Evolutionary conservation across 2,888 invertebrate species (phyloP).

Genomic region (Drosophila vallismaia): DNA sequence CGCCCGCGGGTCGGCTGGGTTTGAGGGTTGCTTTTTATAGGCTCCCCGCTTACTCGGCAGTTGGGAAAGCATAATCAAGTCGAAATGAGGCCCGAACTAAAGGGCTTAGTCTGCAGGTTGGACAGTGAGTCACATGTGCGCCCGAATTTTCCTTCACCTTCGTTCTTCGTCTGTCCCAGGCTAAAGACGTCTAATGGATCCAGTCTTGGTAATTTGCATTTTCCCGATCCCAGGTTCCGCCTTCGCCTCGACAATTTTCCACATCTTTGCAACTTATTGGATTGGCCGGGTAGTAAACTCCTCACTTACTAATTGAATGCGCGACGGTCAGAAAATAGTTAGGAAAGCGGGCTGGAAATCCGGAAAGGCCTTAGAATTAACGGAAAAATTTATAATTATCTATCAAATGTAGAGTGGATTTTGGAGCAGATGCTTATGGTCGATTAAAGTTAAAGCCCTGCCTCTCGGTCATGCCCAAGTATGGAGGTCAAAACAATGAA

Average conservation of each 20-base stretch:
- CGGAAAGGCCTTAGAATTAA: too few relatives aligned
- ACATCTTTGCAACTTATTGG: conserved; percentile 61
- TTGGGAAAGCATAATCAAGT: conserved; percentile 61
- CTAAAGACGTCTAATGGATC: conserved; percentile 33
- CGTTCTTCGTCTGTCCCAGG: conserved; percentile 4
- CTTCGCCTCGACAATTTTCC: conserved; percentile 25
- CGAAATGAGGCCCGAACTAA: conserved; percentile 48
- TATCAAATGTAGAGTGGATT: too few relatives aligned
- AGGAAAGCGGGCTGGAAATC: not conserved
- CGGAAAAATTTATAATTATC: too few relatives aligned
- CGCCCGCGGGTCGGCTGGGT: conserved; percentile 10
- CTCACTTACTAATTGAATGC: conserved; percentile 64
- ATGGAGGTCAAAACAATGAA: conserved; percentile 8
- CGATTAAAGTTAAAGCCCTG: not conserved
- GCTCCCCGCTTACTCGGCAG: conserved; percentile 63
- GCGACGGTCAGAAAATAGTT: conserved; percentile 1
- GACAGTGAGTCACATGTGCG: conserved; percentile 54
- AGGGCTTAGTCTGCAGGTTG: not conserved
- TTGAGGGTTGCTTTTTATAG: conserved; percentile 7
- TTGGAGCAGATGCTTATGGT: too few relatives aligned
- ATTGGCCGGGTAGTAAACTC: conserved; percentile 72
- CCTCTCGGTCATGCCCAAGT: not conserved
- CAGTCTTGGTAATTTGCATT: conserved; percentile 59
- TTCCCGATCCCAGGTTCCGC: conserved; percentile 15
- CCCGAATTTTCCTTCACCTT: conserved; percentile 7